Conservation (phyloP, 2,797 vertebrate species). For the Falco berigora region DNA sequence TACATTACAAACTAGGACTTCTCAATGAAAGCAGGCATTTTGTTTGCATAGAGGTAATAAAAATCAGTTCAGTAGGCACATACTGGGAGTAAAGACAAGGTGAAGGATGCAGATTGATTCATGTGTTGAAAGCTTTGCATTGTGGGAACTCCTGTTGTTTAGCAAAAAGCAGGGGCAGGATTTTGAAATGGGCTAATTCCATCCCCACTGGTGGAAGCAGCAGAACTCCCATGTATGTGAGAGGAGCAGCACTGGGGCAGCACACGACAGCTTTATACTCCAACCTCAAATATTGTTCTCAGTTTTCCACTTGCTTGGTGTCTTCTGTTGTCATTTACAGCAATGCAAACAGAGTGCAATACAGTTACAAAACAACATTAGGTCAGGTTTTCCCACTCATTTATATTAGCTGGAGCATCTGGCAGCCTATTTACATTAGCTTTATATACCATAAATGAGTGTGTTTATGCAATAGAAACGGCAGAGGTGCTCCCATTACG, state of each 20-base stretch:
- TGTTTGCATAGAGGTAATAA: background rate
- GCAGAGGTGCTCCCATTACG: background rate
- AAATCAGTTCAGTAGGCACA: background rate
- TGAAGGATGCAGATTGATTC: background rate
- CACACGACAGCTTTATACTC: background rate
- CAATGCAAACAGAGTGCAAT: background rate
- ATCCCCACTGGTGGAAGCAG: background rate
- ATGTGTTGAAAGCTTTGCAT: background rate
- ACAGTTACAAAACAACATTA: background rate
- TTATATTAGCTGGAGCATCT: background rate
- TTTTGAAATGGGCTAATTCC: background rate
- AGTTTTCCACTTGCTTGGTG: background rate
- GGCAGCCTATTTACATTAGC: background rate
- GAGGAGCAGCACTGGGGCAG: background rate
- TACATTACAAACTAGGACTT: background rate
- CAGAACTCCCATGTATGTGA: background rate
- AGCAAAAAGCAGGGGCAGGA: background rate
- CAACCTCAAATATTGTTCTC: background rate
- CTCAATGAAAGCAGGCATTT: background rate
- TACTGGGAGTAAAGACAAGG: background rate
- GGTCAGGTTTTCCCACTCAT: background rate
- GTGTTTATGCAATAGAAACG: background rate
- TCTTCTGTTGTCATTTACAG: background rate
- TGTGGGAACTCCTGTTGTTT: background rate
- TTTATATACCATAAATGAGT: background rate